Evolutionary conservation across 2,888 invertebrate species (phyloP), one percentile per base, ranked within the genome.

Genomic region (Syrphus vitripennis): DNA sequence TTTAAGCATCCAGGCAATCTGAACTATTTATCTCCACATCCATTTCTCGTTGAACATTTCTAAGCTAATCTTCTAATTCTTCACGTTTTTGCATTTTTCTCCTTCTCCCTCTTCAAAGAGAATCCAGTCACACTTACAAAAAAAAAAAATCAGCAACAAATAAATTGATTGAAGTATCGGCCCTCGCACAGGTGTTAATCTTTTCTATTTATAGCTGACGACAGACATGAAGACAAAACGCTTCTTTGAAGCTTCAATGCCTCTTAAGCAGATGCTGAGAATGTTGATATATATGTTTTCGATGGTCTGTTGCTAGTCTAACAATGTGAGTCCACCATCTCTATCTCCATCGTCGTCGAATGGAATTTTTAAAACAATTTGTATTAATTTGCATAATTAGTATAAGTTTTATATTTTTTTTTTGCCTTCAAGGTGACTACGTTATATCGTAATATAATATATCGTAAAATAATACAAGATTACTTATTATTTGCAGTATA

Each of bases 321-420:
- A 16, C 53, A 19, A 37, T 34, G 53, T 48, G n/a, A 21, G 40
- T 31, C 55, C 42, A 24, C 45, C 26, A 72, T 21, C 31, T 16
- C n/a, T n/a, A n/a, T 4, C 0, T 1, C 12, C 10, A 12, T 4
- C 45, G 14, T 59, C 21, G 16, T 53, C 69, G 50, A 61, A 31
- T 70, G 50, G 42, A 78, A 78, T 59, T 78, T 59, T 53, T 67
- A 29, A 45, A 61, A 55, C 69, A 79, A 83, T 79, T 83, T 83
- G 83, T 83, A 83, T 78, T 79, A 69, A 83, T 83, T 83, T 83
- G 74, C 79, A 83, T 83, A 79, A 83, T 83, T 79, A 74, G 59
- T 10, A 70, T 69, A 21, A 40, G 79, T 29, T 55, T 67, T 50
- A n/a, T n/a, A n/a, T 61, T 37, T 12, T 14, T 16, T 40, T 24